Percentiles rank a stretch among this genome's conserved stretches.
These are phyloP conservation scores for Sebastes fasciatus DNA, from an alignment of 2,113 vertebrate genomes.

Conservation along the genomic window DNA sequence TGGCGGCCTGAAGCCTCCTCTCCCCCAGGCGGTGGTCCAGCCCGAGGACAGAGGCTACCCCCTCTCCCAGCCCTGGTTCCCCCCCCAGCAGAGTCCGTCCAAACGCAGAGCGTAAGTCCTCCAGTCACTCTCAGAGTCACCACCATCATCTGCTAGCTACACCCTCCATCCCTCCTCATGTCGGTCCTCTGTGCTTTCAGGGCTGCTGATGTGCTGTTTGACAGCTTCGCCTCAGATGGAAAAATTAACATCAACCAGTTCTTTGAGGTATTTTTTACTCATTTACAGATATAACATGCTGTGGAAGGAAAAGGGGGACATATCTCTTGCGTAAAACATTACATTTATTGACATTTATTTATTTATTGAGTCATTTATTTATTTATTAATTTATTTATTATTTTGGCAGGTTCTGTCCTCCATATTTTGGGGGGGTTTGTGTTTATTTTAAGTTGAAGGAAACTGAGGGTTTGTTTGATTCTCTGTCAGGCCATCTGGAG, in stretches of 20 bases:
- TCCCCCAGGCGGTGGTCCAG: conserved; percentile 58
- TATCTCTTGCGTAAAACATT: no score
- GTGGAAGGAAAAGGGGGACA: no score
- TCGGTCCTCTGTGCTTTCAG: conserved; percentile 34
- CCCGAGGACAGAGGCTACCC: conserved; percentile 36
- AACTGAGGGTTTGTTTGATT: neutral
- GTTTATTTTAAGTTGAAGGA: no score
- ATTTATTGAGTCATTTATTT: no score
- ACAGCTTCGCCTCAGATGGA: conserved; percentile 76
- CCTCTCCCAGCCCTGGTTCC: conserved; percentile 49
- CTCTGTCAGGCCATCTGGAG: conserved; percentile 74
- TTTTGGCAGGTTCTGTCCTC: no score
- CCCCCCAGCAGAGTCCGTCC: conserved; percentile 56
- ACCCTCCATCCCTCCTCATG: rapidly evolving
- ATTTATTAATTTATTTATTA: no score
- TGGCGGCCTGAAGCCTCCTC: conserved; percentile 58
- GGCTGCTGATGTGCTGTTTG: conserved; percentile 79
- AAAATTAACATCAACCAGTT: conserved; percentile 71
- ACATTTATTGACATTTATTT: no score
- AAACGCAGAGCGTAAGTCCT: conserved; percentile 74
- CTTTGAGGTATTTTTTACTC: conserved; percentile 76
- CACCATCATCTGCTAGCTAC: neutral
- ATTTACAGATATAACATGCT: no score
- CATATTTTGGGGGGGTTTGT: no score
- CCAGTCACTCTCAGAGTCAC: neutral